Percentiles rank a stretch among this genome's conserved stretches.
These are phyloP conservation scores for Thyatira batis DNA, from an alignment of 2,888 invertebrate species.

Conservation along the genomic window DNA sequence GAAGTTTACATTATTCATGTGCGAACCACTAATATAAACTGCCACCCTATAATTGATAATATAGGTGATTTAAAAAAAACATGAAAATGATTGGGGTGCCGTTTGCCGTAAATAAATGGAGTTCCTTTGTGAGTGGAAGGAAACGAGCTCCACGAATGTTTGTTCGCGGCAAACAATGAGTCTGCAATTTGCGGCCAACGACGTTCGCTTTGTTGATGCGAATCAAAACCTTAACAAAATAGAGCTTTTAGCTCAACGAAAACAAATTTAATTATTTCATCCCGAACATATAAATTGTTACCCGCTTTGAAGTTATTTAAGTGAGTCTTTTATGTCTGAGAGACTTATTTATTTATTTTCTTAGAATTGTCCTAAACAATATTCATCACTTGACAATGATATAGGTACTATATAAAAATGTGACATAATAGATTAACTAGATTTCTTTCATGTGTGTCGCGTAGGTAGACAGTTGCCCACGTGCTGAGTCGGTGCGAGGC, in stretches of 20 bases:
- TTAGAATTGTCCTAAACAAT: background rate
- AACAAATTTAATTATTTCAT: conserved; percentile 57
- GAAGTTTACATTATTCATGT: background rate
- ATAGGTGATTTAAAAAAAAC: conserved; percentile 56
- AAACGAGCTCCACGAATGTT: conserved; percentile 71
- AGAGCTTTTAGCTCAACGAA: conserved; percentile 43
- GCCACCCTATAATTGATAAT: conserved; percentile 15
- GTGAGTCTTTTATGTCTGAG: conserved; percentile 10
- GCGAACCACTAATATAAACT: conserved; percentile 9
- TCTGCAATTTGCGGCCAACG: conserved; percentile 74
- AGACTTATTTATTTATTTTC: conserved; percentile 10
- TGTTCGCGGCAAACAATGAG: conserved; percentile 76
- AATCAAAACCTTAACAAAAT: conserved; percentile 73
- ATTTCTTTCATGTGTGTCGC: no score
- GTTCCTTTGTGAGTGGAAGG: conserved; percentile 70
- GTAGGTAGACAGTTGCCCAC: no score
- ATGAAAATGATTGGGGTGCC: conserved; percentile 65
- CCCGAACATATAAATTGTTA: conserved; percentile 36
- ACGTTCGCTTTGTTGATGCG: conserved; percentile 69
- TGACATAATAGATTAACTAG: no score
- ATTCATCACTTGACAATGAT: background rate
- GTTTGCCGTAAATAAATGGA: conserved; percentile 59
- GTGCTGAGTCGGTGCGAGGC: no score
- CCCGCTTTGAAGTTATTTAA: conserved; percentile 24
- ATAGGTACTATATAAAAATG: background rate